Conservation (phyloP, 2,797 vertebrate genomes). For the Phoebastria nigripes region DNA sequence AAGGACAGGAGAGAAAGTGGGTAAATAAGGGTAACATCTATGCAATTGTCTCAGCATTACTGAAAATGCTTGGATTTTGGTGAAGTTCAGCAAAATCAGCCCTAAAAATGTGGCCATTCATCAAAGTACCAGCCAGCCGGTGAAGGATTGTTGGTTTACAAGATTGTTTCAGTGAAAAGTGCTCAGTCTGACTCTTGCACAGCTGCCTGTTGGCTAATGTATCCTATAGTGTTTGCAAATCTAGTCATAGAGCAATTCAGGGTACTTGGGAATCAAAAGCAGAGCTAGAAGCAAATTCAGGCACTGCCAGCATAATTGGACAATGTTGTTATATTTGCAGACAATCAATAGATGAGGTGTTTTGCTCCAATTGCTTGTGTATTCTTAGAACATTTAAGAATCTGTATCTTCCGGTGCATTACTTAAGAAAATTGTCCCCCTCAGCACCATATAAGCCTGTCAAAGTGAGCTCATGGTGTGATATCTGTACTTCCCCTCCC, state of each 20-base stretch:
- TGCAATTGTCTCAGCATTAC: neutral
- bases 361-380: neutral
- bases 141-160: neutral
- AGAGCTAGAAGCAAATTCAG: neutral
- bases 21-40: neutral
- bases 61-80: neutral
- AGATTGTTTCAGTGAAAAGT: neutral
- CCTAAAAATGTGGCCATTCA: neutral
- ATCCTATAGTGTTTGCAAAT: neutral
- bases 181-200: neutral
- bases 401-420: neutral
- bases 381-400: neutral
- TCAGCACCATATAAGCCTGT: neutral
- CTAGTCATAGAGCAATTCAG: neutral
- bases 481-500: neutral
- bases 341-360: neutral
- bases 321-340: neutral
- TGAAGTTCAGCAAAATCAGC: neutral
- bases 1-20: neutral
- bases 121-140: neutral
- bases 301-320: neutral
- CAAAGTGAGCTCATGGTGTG: neutral
- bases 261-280: neutral
- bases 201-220: neutral
- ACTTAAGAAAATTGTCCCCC: neutral